Evolutionary conservation across 1,140 invertebrate genomes (phyloP), one percentile per base, ranked within the genome.

Genomic region (Leguminivora glycinivorella): DNA sequence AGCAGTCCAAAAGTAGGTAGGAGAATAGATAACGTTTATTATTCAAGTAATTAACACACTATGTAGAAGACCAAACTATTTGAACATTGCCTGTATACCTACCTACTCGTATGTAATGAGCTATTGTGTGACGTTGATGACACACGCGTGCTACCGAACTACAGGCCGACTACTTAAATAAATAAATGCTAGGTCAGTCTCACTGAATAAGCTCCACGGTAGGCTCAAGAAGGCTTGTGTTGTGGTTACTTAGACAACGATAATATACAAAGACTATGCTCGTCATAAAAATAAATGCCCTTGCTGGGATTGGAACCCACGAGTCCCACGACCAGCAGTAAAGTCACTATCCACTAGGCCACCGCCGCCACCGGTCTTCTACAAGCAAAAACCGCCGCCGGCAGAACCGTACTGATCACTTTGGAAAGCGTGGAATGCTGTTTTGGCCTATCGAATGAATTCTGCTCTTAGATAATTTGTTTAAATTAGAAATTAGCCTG

Each of bases 401-500:
- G 2, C 25, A 14, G 24, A 10, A 10, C 29, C 26, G 19, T 22
- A 22, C 47, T 52, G 1, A 6, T 31, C 58, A 63, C 58, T 63
- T 63, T 63, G 58, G 58, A 63, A 63, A 63, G 58, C 58, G 58
- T 63, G 58, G 58, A 63, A 63, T 34, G 26, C 25, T 31, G 58
- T 29, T 63, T 34, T 19, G 26, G 58, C 58, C 26, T 31, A 63
- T 63, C 58, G 58, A 63, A 63, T 63, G 19, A 26, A 63, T 63
- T 63, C 29, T 17, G 58, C 25, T 60, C n/a, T 26, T 25, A 60
- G 14, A 12, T 63, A 63, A 63, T 63, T 63, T 63, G 58, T 63
- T 63, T 63, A 63, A 29, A 63, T 63, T 63, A 34, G 58, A 63
- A 63, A 63, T 63, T 63, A 63, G 58, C 24, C 56, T 60, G 14